These are phyloP conservation scores for Heterohyrax brucei DNA, from an alignment of 2,797 vertebrate genomes.

Conservation along the genomic window DNA sequence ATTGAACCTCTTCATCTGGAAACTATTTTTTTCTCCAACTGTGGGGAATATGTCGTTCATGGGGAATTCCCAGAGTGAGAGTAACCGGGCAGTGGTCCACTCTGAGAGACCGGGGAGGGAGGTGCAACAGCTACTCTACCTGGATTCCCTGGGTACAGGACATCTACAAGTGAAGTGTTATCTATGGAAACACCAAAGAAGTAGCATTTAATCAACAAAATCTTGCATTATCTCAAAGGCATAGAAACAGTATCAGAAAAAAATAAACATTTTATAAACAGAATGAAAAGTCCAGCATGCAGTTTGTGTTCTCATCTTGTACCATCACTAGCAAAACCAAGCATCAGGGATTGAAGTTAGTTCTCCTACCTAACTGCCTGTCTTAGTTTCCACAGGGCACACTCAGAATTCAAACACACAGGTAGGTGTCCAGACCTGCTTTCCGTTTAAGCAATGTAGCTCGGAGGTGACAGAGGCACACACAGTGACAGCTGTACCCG, in stretches of 20 bases:
- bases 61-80: conserved; percentile 34
- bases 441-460: conserved; percentile 66
- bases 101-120: neutral
- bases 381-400: neutral
- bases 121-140: neutral
- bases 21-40: conserved; percentile 46
- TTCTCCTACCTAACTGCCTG: conserved; percentile 19
- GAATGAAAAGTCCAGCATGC: conserved; percentile 59
- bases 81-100: neutral
- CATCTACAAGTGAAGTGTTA: conserved; percentile 55
- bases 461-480: neutral
- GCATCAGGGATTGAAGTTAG: conserved; percentile 31
- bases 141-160: neutral
- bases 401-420: conserved; percentile 34
- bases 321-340: conserved; percentile 58
- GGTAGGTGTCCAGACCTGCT: neutral
- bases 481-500: neutral
- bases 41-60: conserved; percentile 62
- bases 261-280: conserved; percentile 38
- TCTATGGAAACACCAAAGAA: conserved; percentile 43
- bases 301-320: neutral
- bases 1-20: conserved; percentile 56
- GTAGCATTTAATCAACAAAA: conserved; percentile 43
- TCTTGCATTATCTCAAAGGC: conserved; percentile 38
- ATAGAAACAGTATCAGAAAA: conserved; percentile 52